These are phyloP conservation scores for Chionodraco myersi DNA, from an alignment of 2,113 vertebrate genomes.

Conservation along the genomic window DNA sequence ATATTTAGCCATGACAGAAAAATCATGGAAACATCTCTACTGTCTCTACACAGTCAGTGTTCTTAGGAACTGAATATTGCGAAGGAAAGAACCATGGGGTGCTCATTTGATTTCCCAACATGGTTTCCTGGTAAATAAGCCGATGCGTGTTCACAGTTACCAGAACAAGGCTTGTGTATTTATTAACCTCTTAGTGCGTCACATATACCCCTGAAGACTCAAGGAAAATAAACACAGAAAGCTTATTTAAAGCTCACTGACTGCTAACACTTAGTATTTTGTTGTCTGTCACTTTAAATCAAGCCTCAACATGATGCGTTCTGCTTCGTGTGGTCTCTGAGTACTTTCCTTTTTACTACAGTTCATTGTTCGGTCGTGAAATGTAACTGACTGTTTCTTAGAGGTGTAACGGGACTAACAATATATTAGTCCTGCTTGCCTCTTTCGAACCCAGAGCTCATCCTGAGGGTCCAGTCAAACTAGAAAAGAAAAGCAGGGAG, in stretches of 20 bases:
- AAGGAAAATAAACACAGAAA: background rate
- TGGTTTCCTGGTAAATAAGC: background rate
- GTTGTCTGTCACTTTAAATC: background rate
- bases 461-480: background rate
- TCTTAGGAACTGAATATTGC: background rate
- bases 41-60: background rate
- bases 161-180: background rate
- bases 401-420: too few relatives aligned
- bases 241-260: background rate
- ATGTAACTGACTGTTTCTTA: too few relatives aligned
- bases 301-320: background rate
- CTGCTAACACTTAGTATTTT: background rate
- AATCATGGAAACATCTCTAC: too few relatives aligned
- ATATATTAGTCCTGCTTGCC: too few relatives aligned
- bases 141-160: background rate
- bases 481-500: too few relatives aligned
- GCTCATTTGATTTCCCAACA: background rate
- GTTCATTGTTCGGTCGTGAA: too few relatives aligned
- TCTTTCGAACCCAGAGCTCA: too few relatives aligned
- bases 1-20: background rate
- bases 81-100: background rate
- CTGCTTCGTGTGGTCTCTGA: background rate
- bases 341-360: background rate
- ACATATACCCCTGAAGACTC: too few relatives aligned
- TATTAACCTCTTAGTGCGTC: background rate